Evolutionary conservation across 2,113 vertebrate genomes (phyloP), one percentile per base, ranked within the genome.

Genomic region (Podarcis raffonei): DNA sequence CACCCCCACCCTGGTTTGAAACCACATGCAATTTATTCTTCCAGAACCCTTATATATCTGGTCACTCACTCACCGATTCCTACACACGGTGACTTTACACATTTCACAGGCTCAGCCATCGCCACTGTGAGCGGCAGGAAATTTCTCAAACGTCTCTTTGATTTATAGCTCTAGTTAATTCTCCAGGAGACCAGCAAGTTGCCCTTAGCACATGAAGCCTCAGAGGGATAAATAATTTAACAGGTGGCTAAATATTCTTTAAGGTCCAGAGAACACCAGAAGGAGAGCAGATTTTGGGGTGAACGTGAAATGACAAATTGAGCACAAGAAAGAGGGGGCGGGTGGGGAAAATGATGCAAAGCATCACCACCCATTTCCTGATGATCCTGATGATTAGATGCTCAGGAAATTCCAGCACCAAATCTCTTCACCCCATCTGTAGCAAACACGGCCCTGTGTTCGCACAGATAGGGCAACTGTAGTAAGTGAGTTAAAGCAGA

Each of bases 81-180:
- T 30, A 35, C 62, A 68, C 48, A 68, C 37, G 78, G 37, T 8
- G 74, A 84, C 74, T 89, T 78, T 74, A 89, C 81, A 84, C 92
- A 92, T 94, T 94, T 93, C 78, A 22, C 80, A 94, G 90, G 37
- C 95, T 93, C 90, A 84, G 92, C 85, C 1, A 0, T 71, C 87
- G 88, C 65, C 75, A 16, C 85, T 32, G 89, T 88, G 0, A 77
- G 92, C 83, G n/a, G 91, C 69, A 89, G 94, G 96, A 95, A 96
- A 96, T 96, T 94, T 96, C 95, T 95, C 94, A 95, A 1, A 35
- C 0, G 93, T 96, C 96, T 87, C 90, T 97, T 96, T 97, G 97
- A 97, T 97, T 97, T 97, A 97, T 97, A 95, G 94, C 96, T 91
- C 95, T 94, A 94, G 96, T 96, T 97, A 97, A 97, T 95, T 94